Percentiles rank a stretch among this genome's conserved stretches.
These are phyloP conservation scores for Mamestra configurata DNA, from an alignment of 1,140 invertebrate genomes.

Conservation along the genomic window DNA sequence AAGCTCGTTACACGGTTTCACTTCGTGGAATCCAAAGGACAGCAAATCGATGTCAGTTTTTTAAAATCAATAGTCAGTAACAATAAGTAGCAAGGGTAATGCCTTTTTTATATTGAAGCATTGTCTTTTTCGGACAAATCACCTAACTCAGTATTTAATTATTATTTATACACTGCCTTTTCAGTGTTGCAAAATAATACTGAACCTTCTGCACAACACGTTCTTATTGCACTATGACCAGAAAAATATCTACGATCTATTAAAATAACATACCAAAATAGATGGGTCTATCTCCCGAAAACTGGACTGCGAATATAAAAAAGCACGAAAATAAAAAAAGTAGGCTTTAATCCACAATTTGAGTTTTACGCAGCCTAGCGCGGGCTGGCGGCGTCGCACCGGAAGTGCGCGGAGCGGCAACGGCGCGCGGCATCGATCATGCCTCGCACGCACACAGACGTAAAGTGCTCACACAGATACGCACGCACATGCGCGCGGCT, in stretches of 20 bases:
- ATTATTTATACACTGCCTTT: too few species aligned
- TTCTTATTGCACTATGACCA: too few species aligned
- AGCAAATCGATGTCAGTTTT: too few species aligned
- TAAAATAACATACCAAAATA: neutral
- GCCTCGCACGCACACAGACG: slow-evolving; percentile 64
- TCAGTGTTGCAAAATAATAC: too few species aligned
- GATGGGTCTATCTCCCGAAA: neutral
- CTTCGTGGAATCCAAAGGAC: neutral
- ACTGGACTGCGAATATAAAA: slow-evolving; percentile 42
- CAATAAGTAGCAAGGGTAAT: too few species aligned
- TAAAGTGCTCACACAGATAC: slow-evolving; percentile 46
- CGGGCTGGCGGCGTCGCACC: slow-evolving; percentile 70
- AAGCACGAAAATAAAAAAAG: slow-evolving; percentile 54
- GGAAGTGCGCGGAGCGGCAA: slow-evolving; percentile 76
- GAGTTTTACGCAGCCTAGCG: slow-evolving; percentile 59
- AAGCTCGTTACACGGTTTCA: too few species aligned
- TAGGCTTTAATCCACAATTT: slow-evolving; percentile 63
- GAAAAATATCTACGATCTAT: too few species aligned
- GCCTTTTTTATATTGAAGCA: too few species aligned
- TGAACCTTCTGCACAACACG: too few species aligned
- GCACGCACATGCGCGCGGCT: neutral
- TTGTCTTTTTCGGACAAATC: too few species aligned
- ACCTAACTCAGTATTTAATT: too few species aligned
- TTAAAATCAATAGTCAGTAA: too few species aligned
- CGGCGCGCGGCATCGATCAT: slow-evolving; percentile 80